Conservation (phyloP, 2,113 vertebrate genomes). For the Onychorhynchus coronatus region DNA sequence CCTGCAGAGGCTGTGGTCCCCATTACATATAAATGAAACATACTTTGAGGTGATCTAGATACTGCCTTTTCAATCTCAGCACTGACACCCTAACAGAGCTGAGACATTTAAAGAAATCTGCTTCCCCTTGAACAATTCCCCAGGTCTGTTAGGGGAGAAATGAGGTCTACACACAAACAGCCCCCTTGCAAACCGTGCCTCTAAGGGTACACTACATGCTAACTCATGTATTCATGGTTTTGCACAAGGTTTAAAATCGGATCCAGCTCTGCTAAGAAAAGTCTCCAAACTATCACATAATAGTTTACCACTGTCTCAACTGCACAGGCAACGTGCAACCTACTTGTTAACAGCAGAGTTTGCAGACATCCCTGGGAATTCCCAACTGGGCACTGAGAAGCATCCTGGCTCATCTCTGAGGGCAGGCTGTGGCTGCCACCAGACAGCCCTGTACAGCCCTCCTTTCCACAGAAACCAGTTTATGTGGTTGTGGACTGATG, state of each 20-base stretch:
- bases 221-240: not conserved
- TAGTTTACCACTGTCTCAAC: not conserved
- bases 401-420: not conserved
- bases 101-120: not conserved
- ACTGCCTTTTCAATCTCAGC: not conserved
- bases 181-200: not conserved
- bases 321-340: not conserved
- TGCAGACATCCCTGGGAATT: not conserved
- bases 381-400: not conserved
- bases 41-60: not conserved
- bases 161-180: not conserved
- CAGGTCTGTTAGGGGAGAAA: not conserved
- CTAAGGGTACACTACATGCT: rapidly evolving
- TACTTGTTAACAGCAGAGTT: not conserved
- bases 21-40: not conserved
- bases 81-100: not conserved
- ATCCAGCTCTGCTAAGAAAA: not conserved
- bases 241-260: not conserved
- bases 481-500: not conserved
- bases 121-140: not conserved
- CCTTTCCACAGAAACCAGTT: not conserved
- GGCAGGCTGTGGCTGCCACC: not conserved
- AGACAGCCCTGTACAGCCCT: not conserved
- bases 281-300: not conserved
- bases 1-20: not conserved